Percentiles rank a stretch among this genome's conserved stretches.
These are phyloP conservation scores for Acrossocheilus wenchowensis DNA, from an alignment of 2,797 vertebrate genomes.

Conservation along the genomic window DNA sequence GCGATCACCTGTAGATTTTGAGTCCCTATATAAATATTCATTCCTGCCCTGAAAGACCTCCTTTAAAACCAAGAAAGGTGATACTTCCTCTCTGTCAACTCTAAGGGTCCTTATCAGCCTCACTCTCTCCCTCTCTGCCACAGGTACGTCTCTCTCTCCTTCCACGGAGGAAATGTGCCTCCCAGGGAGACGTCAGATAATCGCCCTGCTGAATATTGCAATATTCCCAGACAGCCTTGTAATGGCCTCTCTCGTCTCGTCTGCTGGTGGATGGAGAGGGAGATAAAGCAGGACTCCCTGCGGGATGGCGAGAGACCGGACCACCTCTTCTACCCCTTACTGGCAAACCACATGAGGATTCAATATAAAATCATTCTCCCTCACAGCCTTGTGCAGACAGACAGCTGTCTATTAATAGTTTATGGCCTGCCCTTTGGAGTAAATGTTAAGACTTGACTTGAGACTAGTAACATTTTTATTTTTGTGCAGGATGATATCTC, in stretches of 20 bases:
- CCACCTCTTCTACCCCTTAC: slow-evolving; percentile 54
- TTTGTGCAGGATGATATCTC: slow-evolving; percentile 67
- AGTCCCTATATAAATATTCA: slow-evolving; percentile 10
- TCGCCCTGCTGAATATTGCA: slow-evolving; percentile 74
- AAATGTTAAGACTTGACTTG: slow-evolving; percentile 75
- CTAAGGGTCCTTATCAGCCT: slow-evolving; percentile 41
- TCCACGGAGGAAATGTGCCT: slow-evolving; percentile 69
- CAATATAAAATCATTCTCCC: slow-evolving; percentile 66
- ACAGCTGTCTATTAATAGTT: slow-evolving; percentile 79
- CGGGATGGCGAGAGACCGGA: slow-evolving; percentile 40
- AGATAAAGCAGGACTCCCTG: slow-evolving; percentile 61
- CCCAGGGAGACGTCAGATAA: slow-evolving; percentile 69
- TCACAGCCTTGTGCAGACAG: slow-evolving; percentile 64
- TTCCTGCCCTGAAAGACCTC: slow-evolving; percentile 25
- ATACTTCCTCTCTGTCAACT: slow-evolving; percentile 37
- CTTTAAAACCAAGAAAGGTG: slow-evolving; percentile 35
- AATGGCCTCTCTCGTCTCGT: slow-evolving; percentile 63
- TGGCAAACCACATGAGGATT: slow-evolving; percentile 65
- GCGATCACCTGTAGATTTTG: slow-evolving; percentile 6
- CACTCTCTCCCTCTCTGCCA: slow-evolving; percentile 46
- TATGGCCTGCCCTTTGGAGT: slow-evolving; percentile 74
- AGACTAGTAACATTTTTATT: slow-evolving; percentile 72
- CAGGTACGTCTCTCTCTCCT: slow-evolving; percentile 67
- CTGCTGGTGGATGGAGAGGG: slow-evolving; percentile 42
- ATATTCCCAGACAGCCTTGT: slow-evolving; percentile 74